Evolutionary conservation across 2,113 vertebrate species (phyloP).

Genomic region (Corvus hawaiiensis): DNA sequence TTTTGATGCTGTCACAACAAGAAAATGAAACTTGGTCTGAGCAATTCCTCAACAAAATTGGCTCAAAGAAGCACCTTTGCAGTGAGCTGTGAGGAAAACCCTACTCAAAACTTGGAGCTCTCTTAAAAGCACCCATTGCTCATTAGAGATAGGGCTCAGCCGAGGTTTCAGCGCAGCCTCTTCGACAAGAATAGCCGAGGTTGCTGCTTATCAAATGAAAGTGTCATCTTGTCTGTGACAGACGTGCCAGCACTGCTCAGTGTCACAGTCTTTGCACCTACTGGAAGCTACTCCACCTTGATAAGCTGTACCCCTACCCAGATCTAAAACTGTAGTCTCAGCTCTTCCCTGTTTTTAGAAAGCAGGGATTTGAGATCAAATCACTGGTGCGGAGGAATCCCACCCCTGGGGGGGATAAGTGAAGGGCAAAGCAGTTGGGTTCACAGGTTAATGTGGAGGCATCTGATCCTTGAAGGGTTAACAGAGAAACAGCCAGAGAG

Average conservation of each 20-base stretch:
- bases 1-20: background rate
- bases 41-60: background rate
- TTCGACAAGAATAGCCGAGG: conserved; percentile 19
- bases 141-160: background rate
- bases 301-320: conserved; percentile 23
- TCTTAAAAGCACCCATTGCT: background rate
- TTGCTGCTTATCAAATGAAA: conserved; percentile 49
- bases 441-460: background rate
- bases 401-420: background rate
- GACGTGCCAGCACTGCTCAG: conserved; percentile 40
- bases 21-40: background rate
- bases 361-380: background rate
- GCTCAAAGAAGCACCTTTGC: background rate
- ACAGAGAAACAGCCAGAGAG: background rate
- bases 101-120: background rate
- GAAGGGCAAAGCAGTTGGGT: background rate
- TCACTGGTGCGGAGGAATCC: background rate
- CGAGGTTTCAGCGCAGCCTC: background rate
- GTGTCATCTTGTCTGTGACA: conserved; percentile 47
- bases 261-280: conserved; percentile 57
- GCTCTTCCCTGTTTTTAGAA: conserved; percentile 3
- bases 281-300: conserved; percentile 33
- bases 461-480: background rate
- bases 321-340: background rate
- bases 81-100: background rate